Base-by-base conservation (phyloP, 53 echinoderm and acorn worm genomes). In the Holothuria scabra region DNA sequence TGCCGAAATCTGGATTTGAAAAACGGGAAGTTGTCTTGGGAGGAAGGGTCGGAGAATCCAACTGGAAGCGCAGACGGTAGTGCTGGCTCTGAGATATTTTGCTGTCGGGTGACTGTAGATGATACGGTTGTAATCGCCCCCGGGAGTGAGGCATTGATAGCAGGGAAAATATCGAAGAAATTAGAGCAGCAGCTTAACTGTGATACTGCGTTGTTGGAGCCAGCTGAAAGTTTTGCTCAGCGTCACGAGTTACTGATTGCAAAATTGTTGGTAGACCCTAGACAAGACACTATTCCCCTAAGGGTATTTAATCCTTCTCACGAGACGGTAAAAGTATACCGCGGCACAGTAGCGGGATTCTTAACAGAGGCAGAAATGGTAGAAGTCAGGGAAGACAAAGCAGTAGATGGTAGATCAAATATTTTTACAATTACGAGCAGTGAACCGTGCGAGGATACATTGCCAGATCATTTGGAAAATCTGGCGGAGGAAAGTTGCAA, bases 331-430 rank as follows among this genome's bases (percentile, higher is more conserved):
- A 35, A 59, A 31, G 59, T 79, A 28, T 59, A 79, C 32, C 25
- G 31, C 32, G 60, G 79, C 12, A 79, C 79, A 3, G n/a, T 26
- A 34, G 79, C 59, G 59, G 79, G 33, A 22, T 22, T 57, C 35
- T 4, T 59, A 56, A 37, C 79, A 9, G 26, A 48, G 34, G 21
- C 59, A 52, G 52, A 52, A 52, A 8, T 16, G 52, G 52, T 52
- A 18, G 52, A 52, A 18, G 18, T 4, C 32, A 0, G n/a, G 11
- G n/a, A 3, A 3, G 25, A 28, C 6, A 65, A 13, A 29, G 13
- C 28, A 65, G 65, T 29, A 13, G 65, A 5, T 1, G 16, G 22
- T 13, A 5, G 12, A 65, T 11, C 28, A 65, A 32, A 28, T 65
- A 65, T 28, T 65, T 28, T 14, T 23, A 52, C 52, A 14, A 18